Base-by-base conservation (phyloP, 2,113 vertebrate genomes). In the Tursiops truncatus region DNA sequence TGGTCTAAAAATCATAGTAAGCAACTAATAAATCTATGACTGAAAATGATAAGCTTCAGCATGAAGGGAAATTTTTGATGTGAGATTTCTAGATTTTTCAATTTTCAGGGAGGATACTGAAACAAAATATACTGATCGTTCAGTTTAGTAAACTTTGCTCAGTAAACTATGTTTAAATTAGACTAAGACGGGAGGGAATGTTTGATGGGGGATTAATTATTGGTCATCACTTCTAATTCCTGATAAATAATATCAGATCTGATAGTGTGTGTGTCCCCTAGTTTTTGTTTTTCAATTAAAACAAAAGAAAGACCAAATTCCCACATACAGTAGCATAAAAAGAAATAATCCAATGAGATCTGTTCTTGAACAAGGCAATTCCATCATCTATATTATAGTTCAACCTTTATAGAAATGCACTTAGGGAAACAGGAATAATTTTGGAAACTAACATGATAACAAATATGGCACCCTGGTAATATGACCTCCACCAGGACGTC, bases 241-340 rank as follows among this genome's bases (percentile, higher is more conserved):
- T 97, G 50, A 47, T 76, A 84, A 76, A 56, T 94, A 94, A 79
- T 67, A 62, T 70, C 36, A 92, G 18, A 67, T 71, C 67, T 68
- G 13, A 89, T 73, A 65, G 11, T 70, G 23, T 95, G 68, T 21
- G 21, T 56, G 2, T 89, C 79, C 53, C 76, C 20, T 77, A 93
- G n/a, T 79, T 96, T 94, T 91, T 36, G 21, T 91, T 92, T 90
- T 80, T 65, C 47, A 65, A 0, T 71, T 92, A 74, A 87, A 88
- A 53, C 68, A 33, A 76, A 63, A 91, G 70, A 17, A 21, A 44
- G 67, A 33, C 13, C 3, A 85, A 70, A 80, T 87, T 53, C 7
- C 6, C n/a, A 67, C 36, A 36, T 71, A 84, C 8, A 92, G 14
- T 28, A 28, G 11, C 8, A 25, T 23, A 47, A 76, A 74, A 38